A percentile compares a stretch with the other conserved stretches of the same genome.
phyloP scores from a whole-genome alignment of 2,888 invertebrate genomes.

The Apamea monoglypha region DNA sequence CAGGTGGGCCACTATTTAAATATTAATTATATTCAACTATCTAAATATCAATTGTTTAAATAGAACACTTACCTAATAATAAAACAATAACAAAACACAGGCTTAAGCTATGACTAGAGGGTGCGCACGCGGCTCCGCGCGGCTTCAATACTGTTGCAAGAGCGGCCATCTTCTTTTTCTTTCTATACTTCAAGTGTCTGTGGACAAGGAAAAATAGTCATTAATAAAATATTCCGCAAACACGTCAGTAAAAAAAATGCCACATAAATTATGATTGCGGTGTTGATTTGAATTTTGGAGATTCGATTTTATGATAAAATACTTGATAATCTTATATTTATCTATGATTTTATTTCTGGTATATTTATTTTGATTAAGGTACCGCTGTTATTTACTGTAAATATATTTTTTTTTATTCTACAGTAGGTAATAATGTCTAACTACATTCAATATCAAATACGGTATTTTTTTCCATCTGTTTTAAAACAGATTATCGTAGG shows the following conservation, averaged over 20 bases:
- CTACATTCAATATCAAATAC: neutral
- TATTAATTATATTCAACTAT: neutral
- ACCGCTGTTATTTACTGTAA: neutral
- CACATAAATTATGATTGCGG: neutral
- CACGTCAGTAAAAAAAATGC: neutral
- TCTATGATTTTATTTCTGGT: conserved; percentile 8
- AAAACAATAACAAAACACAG: conserved; percentile 78
- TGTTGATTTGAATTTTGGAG: conserved; percentile 1
- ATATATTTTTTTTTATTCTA: too few relatives aligned
- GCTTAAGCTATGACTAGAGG: conserved; percentile 85
- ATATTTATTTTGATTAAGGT: conserved; percentile 3
- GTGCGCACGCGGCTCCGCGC: conserved; percentile 68
- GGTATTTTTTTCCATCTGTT: neutral
- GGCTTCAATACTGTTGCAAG: conserved; percentile 74
- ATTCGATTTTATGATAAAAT: conserved; percentile 30
- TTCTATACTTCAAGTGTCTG: conserved; percentile 72
- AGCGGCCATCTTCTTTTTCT: conserved; percentile 78
- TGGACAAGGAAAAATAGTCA: conserved; percentile 72
- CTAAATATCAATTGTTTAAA: conserved; percentile 5
- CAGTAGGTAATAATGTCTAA: neutral
- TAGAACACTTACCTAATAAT: conserved; percentile 80
- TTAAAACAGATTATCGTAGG: neutral
- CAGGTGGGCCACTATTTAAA: neutral
- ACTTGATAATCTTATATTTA: conserved; percentile 22
- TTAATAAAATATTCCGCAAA: conserved; percentile 4